These are phyloP conservation scores for Anguilla marmorata DNA, from an alignment of 2,797 vertebrate species.

Conservation along the genomic window DNA sequence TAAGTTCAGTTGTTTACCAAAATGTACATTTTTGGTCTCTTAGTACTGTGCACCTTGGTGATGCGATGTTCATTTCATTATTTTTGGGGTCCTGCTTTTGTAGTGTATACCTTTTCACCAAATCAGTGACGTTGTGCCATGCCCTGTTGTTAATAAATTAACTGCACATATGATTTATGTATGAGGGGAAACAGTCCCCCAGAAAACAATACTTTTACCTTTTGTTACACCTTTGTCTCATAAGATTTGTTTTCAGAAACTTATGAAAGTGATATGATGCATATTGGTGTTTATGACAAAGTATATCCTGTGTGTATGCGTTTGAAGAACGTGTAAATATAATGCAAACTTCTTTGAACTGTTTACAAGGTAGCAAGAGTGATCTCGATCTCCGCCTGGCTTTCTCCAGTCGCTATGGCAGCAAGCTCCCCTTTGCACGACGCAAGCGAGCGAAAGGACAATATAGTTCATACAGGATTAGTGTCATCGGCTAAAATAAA, in stretches of 20 bases:
- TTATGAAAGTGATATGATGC: neutral
- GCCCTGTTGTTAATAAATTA: neutral
- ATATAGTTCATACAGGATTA: neutral
- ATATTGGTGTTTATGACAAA: neutral
- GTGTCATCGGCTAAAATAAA: neutral
- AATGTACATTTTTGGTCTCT: neutral
- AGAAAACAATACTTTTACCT: neutral
- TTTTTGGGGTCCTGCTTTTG: neutral
- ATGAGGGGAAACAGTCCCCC: neutral
- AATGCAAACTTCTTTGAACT: conserved; percentile 14
- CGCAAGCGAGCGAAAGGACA: neutral
- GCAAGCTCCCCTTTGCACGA: neutral
- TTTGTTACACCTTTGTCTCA: neutral
- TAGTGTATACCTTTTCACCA: neutral
- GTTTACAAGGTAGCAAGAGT: neutral
- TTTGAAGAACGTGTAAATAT: neutral
- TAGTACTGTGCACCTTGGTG: neutral
- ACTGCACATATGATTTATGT: neutral
- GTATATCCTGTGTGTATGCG: neutral
- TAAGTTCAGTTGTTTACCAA: neutral
- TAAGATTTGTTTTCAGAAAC: neutral
- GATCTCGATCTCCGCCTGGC: neutral
- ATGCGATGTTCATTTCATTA: neutral
- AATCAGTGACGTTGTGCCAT: neutral
- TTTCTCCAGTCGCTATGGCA: conserved; percentile 21